These are phyloP conservation scores for Sandelia bainsii DNA, from an alignment of 2,797 vertebrate species.

Conservation along the genomic window DNA sequence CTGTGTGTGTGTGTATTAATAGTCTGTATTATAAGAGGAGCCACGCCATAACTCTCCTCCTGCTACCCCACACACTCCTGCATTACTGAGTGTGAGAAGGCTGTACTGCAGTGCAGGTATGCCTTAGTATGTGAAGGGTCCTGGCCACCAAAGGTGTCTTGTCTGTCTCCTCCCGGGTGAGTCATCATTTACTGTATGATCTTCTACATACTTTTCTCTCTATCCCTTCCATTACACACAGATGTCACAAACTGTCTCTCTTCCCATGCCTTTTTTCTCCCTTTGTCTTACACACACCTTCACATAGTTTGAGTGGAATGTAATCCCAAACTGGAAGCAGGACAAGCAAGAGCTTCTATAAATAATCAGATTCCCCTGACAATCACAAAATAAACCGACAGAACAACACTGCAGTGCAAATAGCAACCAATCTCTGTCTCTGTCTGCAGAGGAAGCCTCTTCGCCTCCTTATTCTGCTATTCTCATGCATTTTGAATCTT, in stretches of 20 bases:
- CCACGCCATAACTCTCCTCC: constrained; percentile 68
- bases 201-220: constrained; percentile 12
- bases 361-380: constrained; percentile 67
- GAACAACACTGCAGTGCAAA: constrained; percentile 52
- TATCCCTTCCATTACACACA: background rate
- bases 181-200: constrained; percentile 50
- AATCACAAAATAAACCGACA: constrained; percentile 63
- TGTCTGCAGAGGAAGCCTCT: constrained; percentile 41
- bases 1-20: constrained; percentile 48
- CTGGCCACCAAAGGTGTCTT: constrained; percentile 60
- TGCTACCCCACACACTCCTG: constrained; percentile 66
- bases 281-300: constrained; percentile 41
- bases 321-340: constrained; percentile 70
- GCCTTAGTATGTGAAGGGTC: constrained; percentile 46
- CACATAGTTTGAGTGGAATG: constrained; percentile 47
- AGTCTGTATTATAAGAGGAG: constrained; percentile 61
- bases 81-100: constrained; percentile 44
- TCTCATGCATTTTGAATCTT: constrained; percentile 10
- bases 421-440: constrained; percentile 13
- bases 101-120: constrained; percentile 69
- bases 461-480: constrained; percentile 31
- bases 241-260: background rate
- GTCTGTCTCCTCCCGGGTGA: constrained; percentile 56
- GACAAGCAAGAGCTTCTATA: constrained; percentile 67
- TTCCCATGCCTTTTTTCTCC: background rate